Evolutionary conservation across 2,797 vertebrate genomes (phyloP), one percentile per base, ranked within the genome.

Genomic region (Macrochelys suwanniensis): DNA sequence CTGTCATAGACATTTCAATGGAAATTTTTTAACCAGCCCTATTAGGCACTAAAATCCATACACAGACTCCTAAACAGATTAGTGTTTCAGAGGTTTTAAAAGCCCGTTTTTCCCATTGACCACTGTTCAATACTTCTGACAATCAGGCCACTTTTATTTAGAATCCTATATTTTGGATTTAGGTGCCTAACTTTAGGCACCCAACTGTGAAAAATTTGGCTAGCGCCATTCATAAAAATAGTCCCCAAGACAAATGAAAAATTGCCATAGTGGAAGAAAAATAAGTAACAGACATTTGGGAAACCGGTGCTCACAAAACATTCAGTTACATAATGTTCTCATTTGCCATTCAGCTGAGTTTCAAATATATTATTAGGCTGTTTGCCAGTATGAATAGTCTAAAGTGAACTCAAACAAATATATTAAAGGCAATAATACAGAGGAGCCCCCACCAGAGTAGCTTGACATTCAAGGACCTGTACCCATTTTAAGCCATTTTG

Each of bases 281-380:
- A 5, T 23, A 65, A 53, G 25, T 53, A 42, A 76, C 19, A 71
- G 65, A 28, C 78, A 65, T 51, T 23, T 76, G 26, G 51, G 28
- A 74, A 89, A 89, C 16, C 16, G 17, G 61, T 85, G 50, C 31
- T 56, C 68, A 47, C 3, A 17, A 90, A 81, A 9, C n/a, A 45
- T 78, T 15, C 37, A 74, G 25, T 87, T 90, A 10, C n/a, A 88
- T 33, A 84, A 74, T 11, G 8, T 90, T 96, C 93, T 78, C 74
- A 82, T 93, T 88, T 82, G 53, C 81, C 76, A 93, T 49, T 80
- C 90, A 93, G 31, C 19, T 93, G 87, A 96, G 95, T 80, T 92
- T 16, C 26, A 91, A 80, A 19, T 42, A 50, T 5, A 2, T 83
- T 84, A 77, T 51, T 45, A 81, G 77, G 59, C 89, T 10, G 9